A percentile compares a stretch with the other conserved stretches of the same genome.
Conservation (phyloP, 2,113 vertebrate species). For the Fregata magnificens region DNA sequence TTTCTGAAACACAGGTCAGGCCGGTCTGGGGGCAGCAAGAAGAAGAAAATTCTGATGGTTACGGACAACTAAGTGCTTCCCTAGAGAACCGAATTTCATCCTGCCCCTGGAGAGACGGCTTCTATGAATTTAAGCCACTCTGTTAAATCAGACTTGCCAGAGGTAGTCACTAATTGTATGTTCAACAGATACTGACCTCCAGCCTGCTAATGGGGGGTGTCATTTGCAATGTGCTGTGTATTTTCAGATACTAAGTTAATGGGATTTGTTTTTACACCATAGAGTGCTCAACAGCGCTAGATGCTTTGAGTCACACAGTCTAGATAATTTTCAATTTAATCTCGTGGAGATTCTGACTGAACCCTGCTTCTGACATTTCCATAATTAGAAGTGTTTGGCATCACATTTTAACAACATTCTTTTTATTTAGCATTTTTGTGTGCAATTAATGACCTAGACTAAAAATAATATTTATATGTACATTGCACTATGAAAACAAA, state of each 20-base stretch:
- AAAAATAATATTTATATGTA: conserved; percentile 1
- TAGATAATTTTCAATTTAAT: not conserved
- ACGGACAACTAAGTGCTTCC: not conserved
- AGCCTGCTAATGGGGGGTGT: not conserved
- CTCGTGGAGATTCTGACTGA: not conserved
- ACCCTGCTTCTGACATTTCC: not conserved
- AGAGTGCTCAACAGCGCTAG: not conserved
- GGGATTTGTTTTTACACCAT: not conserved
- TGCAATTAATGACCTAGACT: conserved; percentile 15
- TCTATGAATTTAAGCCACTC: not conserved
- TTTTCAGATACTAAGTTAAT: not conserved
- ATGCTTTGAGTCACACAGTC: not conserved
- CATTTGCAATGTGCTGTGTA: not conserved
- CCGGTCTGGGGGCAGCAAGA: not conserved
- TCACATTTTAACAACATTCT: not conserved
- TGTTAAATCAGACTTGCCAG: not conserved
- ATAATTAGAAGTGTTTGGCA: conserved; percentile 10
- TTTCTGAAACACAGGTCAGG: not conserved
- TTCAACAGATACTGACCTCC: not conserved
- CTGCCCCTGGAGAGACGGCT: not conserved
- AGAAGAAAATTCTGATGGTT: not conserved
- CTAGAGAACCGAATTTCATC: not conserved
- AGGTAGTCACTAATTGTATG: not conserved
- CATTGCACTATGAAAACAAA: not conserved
- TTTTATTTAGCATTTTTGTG: conserved; percentile 9